phyloP scores from a whole-genome alignment of 2,888 invertebrate species.

The Acanthacorydalis orientalis region DNA sequence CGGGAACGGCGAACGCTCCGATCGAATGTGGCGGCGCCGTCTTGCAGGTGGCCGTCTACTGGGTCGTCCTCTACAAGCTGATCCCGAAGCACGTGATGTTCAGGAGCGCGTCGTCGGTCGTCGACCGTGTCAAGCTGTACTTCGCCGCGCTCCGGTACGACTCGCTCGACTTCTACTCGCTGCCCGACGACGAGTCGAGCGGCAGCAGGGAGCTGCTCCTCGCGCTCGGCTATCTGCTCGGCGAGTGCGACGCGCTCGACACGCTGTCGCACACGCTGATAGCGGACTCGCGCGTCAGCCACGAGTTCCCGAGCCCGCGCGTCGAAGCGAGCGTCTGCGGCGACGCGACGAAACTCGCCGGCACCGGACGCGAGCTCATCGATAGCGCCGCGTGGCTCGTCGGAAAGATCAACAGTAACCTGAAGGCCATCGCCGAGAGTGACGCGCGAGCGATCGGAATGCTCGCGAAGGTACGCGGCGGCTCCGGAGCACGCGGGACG shows the following conservation, averaged over 20 bases:
- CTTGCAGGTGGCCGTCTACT: slow-evolving; percentile 14
- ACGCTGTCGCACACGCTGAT: slow-evolving; percentile 14
- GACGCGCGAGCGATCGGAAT: slow-evolving; percentile 6
- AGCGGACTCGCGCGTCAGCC: slow-evolving; percentile 9
- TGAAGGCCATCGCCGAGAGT: slow-evolving; percentile 9
- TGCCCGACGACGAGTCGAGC: slow-evolving; percentile 13
- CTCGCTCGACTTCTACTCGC: slow-evolving; percentile 20
- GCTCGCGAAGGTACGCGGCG: slow-evolving; percentile 7
- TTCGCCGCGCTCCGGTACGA: slow-evolving; percentile 21
- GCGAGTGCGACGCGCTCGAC: slow-evolving; percentile 15
- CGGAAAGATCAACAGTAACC: slow-evolving; percentile 10
- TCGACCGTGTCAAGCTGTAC: slow-evolving; percentile 19
- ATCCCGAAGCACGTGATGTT: slow-evolving; percentile 7
- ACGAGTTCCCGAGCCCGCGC: background rate
- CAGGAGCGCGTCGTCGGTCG: slow-evolving; percentile 11
- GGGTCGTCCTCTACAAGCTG: slow-evolving; percentile 17
- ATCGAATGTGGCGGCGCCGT: background rate
- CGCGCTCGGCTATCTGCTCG: slow-evolving; percentile 23
- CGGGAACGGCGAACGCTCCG: too few relatives aligned
- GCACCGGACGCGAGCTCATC: slow-evolving; percentile 4
- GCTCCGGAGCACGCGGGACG: too few relatives aligned
- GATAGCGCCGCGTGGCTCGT: slow-evolving; percentile 9
- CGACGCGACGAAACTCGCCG: background rate
- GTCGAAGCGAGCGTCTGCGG: background rate
- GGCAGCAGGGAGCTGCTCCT: slow-evolving; percentile 20